Percentiles rank a stretch among this genome's conserved stretches.
Conservation (phyloP, 2,797 vertebrate species). For the Pampus argenteus region DNA sequence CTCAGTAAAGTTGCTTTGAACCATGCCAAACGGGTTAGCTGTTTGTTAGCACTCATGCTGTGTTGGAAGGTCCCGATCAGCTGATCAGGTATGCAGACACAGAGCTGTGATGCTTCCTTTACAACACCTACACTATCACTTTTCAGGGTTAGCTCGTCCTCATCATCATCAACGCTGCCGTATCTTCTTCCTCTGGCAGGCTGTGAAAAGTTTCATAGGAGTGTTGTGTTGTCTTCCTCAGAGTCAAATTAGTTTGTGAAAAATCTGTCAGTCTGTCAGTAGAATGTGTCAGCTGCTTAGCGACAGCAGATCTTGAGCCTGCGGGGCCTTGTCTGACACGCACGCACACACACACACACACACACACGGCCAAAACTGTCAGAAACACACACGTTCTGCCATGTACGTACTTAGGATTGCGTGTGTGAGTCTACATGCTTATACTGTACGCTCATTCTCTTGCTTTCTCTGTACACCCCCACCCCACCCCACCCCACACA, state of each 20-base stretch:
- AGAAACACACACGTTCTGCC: constrained; percentile 25
- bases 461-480: neutral
- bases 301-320: constrained; percentile 79
- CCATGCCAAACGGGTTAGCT: too few relatives aligned
- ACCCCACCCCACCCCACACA: neutral
- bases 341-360: constrained; percentile 39
- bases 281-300: constrained; percentile 80
- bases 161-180: neutral
- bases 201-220: constrained; percentile 65
- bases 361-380: constrained; percentile 22
- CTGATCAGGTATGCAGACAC: neutral
- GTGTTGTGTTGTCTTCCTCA: constrained; percentile 58
- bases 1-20: too few relatives aligned
- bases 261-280: constrained; percentile 76
- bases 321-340: constrained; percentile 66
- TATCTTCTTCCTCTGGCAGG: constrained; percentile 36
- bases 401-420: constrained; percentile 20
- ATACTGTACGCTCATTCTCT: constrained; percentile 25
- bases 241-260: constrained; percentile 76
- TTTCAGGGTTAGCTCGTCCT: constrained; percentile 1
- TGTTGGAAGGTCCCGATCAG: neutral
- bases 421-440: constrained; percentile 17
- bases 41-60: neutral
- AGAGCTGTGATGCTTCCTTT: neutral
- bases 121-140: neutral